phyloP scores from a whole-genome alignment of 2,113 vertebrate species.

The Crotalus viridis region DNA sequence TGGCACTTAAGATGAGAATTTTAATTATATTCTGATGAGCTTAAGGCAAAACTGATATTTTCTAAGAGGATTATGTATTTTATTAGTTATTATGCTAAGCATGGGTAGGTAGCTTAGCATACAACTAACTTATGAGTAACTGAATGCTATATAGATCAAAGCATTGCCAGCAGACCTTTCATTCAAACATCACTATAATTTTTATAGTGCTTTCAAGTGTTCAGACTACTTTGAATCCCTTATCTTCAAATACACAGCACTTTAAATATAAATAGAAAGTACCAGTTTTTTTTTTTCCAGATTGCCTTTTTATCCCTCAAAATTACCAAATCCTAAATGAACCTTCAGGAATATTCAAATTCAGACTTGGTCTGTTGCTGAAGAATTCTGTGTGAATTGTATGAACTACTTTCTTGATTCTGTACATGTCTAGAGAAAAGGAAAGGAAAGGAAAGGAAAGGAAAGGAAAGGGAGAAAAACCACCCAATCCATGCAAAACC shows the following conservation, averaged over 20 bases:
- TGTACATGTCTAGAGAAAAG: not conserved
- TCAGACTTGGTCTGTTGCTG: not conserved
- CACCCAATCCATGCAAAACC: not conserved
- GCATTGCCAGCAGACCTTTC: not conserved
- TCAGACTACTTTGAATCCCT: not conserved
- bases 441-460: too few relatives aligned
- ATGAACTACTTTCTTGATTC: not conserved
- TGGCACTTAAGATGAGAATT: conserved; percentile 36
- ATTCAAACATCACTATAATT: conserved; percentile 23
- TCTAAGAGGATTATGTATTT: not conserved
- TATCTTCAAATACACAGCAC: not conserved
- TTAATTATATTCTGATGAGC: conserved; percentile 29
- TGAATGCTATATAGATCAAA: not conserved
- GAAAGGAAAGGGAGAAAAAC: not conserved
- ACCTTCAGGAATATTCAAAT: not conserved
- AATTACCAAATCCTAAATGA: not conserved
- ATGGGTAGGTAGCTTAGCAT: not conserved
- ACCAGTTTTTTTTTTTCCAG: not conserved
- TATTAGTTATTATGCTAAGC: not conserved
- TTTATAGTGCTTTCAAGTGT: conserved; percentile 9
- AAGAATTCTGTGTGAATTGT: not conserved
- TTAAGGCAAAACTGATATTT: conserved; percentile 30
- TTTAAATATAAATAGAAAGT: not conserved
- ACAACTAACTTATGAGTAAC: not conserved
- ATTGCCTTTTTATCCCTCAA: not conserved